These are phyloP conservation scores for Sinohyriopsis cumingii DNA, from an alignment of 2,888 invertebrate genomes.

Conservation along the genomic window DNA sequence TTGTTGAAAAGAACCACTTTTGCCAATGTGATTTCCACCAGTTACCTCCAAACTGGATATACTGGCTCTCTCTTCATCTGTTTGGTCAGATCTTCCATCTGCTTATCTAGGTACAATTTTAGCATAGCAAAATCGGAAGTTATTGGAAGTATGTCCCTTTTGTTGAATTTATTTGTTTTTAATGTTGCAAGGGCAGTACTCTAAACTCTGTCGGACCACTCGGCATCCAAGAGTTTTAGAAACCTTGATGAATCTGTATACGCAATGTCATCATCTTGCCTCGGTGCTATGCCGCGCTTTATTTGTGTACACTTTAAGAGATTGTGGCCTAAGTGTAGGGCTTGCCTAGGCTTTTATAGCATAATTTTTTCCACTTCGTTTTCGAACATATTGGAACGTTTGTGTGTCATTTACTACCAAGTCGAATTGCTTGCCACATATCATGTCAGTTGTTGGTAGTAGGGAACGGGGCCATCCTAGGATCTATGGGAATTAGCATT, in stretches of 20 bases:
- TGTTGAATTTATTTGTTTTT: conserved; percentile 12
- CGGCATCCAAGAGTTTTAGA: conserved; percentile 6
- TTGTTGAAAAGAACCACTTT: conserved; percentile 14
- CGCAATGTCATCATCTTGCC: not conserved
- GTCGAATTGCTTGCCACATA: conserved; percentile 8
- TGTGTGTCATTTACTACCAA: not conserved
- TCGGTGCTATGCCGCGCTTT: too few species aligned
- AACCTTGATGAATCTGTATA: conserved; percentile 6
- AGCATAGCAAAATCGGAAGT: conserved; percentile 8
- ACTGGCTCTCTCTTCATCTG: not conserved
- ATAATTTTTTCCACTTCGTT: not conserved
- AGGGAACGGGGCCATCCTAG: too few species aligned
- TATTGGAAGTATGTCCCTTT: conserved; percentile 8
- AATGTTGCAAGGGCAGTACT: conserved; percentile 15
- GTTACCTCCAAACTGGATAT: conserved; percentile 3
- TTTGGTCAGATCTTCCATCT: conserved; percentile 2
- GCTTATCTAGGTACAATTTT: conserved; percentile 7
- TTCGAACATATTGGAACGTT: conserved; percentile 1
- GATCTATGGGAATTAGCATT: too few species aligned
- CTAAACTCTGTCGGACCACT: conserved; percentile 16
- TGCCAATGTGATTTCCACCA: conserved; percentile 10
- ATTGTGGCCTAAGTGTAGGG: conserved; percentile 4
- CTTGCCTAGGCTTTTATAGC: conserved; percentile 12
- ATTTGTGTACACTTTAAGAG: too few species aligned
- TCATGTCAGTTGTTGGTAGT: not conserved